phyloP scores from a whole-genome alignment of 2,113 vertebrate species.

The Oplegnathus fasciatus region DNA sequence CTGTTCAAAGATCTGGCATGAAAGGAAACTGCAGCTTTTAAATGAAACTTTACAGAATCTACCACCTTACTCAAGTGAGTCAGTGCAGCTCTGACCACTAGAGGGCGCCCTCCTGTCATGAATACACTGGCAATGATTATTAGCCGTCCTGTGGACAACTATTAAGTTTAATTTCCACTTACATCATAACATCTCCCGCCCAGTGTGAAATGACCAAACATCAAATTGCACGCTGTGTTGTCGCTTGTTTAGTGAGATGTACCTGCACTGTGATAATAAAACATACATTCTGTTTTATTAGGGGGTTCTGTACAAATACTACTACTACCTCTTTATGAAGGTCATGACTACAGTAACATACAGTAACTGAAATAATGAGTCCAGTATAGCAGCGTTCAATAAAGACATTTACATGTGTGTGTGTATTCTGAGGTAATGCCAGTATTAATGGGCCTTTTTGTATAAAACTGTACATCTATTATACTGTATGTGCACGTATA shows the following conservation, averaged over 20 bases:
- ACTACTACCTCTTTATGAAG: neutral
- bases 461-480: neutral
- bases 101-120: conserved; percentile 66
- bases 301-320: neutral
- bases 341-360: neutral
- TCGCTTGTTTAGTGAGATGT: neutral
- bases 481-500: neutral
- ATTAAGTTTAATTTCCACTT: conserved; percentile 1
- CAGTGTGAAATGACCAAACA: neutral
- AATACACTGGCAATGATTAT: conserved; percentile 2
- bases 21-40: neutral
- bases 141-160: neutral
- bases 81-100: conserved; percentile 63
- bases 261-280: neutral
- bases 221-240: neutral
- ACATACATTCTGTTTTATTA: neutral
- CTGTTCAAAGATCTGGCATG: neutral
- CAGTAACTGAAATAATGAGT: neutral
- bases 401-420: neutral
- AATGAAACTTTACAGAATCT: neutral
- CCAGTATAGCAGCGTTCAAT: neutral
- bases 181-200: neutral
- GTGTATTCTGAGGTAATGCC: neutral
- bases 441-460: neutral
- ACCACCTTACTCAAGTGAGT: neutral